Evolutionary conservation across 2,797 vertebrate species (phyloP), one percentile per base, ranked within the genome.

Genomic region (Oreochromis mossambicus): DNA sequence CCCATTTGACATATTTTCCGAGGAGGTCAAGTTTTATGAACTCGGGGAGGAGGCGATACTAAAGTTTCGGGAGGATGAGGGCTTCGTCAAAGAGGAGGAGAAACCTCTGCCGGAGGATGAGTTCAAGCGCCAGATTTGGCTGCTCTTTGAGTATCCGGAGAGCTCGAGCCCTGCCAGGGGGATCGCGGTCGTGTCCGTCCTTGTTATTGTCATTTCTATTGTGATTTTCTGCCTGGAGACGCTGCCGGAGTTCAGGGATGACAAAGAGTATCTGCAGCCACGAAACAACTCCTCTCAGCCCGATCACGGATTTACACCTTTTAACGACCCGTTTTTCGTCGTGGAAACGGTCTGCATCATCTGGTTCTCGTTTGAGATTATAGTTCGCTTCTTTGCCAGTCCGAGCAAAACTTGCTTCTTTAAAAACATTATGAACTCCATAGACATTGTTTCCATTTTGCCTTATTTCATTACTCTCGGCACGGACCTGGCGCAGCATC

Each of bases 381-480:
- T 97, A 73, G 99, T 99, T 50, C 97, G 99, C 88, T 99, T 98
- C 95, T 99, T 98, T 75, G 98, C 99, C 3, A 96, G 98, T 78
- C 99, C 99, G 2, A 99, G 99, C 96, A 99, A 99, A 94, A 58
- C 98, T 1, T 96, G 94, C 17, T 99, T 99, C 97, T 99, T 99
- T 92, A 98, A 98, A 92, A 98, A 99, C 96, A 97, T 98, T 87
- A 99, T 99, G 99, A 99, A 99, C 96, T 96, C 97, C 75, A 99
- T 99, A 91, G 99, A 99, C 96, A 98, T 99, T 8, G 98, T 99
- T 14, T 99, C 99, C 97, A 99, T 99, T 94, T 96, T 99, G 98
- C 99, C 99, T 98, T 99, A 99, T 84, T 99, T 99, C 96, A 99
- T 99, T 87, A 99, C 99, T 13, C 96, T 99, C 81, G 98, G 98